A percentile compares a stretch with the other conserved stretches of the same genome.
Evolutionary conservation across 2,113 vertebrate species (phyloP).

Genomic region (Bothrops jararaca): DNA sequence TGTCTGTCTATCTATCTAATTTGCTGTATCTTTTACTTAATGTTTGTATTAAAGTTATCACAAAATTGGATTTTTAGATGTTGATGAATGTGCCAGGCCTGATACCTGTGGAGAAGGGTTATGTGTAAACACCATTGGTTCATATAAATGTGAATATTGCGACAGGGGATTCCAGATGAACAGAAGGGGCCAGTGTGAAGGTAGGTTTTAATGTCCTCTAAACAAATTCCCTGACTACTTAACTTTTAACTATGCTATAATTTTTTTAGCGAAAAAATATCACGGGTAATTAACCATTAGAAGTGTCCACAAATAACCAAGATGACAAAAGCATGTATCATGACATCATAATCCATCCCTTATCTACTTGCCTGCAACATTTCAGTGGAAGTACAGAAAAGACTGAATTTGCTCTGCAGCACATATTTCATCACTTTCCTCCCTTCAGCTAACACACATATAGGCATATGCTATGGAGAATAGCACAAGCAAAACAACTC

Average conservation of each 20-base stretch:
- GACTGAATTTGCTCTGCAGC: not conserved
- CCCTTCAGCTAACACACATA: not conserved
- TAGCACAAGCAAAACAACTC: not conserved
- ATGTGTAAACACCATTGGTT: conserved; percentile 78
- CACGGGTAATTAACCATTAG: not conserved
- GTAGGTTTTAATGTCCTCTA: conserved; percentile 54
- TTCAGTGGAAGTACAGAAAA: not conserved
- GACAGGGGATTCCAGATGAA: conserved; percentile 76
- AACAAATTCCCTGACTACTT: not conserved
- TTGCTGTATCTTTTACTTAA: not conserved
- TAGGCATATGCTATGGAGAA: not conserved
- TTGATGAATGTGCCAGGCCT: conserved; percentile 78
- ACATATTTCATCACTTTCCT: not conserved
- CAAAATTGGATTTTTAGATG: conserved; percentile 65
- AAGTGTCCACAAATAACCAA: not conserved
- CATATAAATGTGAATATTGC: conserved; percentile 79
- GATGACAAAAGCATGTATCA: not conserved
- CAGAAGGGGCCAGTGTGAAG: conserved; percentile 73
- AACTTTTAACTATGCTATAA: not conserved
- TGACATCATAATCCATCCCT: not conserved
- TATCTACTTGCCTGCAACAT: not conserved
- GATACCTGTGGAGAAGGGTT: conserved; percentile 73
- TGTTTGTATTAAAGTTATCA: not conserved
- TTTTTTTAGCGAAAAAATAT: not conserved
- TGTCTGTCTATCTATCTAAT: not conserved